Evolutionary conservation across 2,797 vertebrate species (phyloP).

Genomic region (Melanotaenia parkinsoni): DNA sequence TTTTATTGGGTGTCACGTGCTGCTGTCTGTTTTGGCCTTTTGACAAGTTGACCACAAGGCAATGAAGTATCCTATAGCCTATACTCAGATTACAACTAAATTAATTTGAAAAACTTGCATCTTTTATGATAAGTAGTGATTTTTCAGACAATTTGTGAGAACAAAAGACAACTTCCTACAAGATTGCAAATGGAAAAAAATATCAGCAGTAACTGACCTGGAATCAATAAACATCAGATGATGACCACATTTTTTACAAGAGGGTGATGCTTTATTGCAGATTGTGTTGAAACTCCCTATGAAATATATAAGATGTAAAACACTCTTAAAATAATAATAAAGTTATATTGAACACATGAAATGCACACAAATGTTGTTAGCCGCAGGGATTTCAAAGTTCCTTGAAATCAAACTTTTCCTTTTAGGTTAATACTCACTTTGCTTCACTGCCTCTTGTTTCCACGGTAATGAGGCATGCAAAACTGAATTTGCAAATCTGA

Average conservation of each 20-base stretch:
- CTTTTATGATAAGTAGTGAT: not conserved
- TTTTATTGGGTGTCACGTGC: not conserved
- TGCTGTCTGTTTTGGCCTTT: not conserved
- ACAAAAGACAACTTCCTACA: not conserved
- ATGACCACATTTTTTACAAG: not conserved
- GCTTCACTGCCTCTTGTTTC: constrained; percentile 15
- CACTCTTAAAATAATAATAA: not conserved
- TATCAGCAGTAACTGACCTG: not conserved
- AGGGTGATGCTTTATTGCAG: not conserved
- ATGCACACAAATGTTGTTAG: not conserved
- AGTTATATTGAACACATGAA: constrained; percentile 2
- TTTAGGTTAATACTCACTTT: not conserved
- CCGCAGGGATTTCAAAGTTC: not conserved
- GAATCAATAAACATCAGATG: not conserved
- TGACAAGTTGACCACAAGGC: not conserved
- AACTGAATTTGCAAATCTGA: constrained; percentile 55
- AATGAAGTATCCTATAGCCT: not conserved
- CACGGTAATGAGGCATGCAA: constrained; percentile 51
- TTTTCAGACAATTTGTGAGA: not conserved
- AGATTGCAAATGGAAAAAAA: not conserved
- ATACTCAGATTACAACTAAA: not conserved
- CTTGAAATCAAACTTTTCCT: not conserved
- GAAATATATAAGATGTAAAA: not conserved
- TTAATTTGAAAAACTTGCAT: not conserved
- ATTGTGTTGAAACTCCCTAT: not conserved